Evolutionary conservation across 1,140 invertebrate species (phyloP).

Genomic region (Drosophila quadrilineata): DNA sequence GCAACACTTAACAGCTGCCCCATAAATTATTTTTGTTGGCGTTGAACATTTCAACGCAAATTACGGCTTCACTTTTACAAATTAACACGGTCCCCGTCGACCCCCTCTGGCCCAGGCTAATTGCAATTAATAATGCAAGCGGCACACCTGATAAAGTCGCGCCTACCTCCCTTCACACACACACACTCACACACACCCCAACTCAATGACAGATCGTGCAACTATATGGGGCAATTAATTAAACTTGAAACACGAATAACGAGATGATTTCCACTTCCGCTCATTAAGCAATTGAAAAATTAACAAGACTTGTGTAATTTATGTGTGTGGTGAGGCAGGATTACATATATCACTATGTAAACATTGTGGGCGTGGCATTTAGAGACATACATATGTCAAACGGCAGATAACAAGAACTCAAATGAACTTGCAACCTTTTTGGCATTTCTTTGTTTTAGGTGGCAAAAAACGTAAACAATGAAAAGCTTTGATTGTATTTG

Average conservation of each 20-base stretch:
- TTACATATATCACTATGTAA: not conserved
- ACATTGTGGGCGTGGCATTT: conserved; percentile 8
- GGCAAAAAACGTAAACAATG: conserved; percentile 9
- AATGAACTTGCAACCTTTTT: not conserved
- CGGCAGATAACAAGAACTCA: not conserved
- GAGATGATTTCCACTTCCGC: conserved; percentile 78
- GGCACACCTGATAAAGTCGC: conserved; percentile 55
- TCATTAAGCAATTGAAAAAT: conserved; percentile 81
- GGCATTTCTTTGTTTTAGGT: conserved; percentile 3
- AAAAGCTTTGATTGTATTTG: conserved; percentile 47
- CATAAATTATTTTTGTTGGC: conserved; percentile 64
- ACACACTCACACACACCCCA: too few relatives aligned
- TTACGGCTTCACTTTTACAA: conserved; percentile 64
- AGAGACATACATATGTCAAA: conserved; percentile 23
- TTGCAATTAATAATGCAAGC: conserved; percentile 71
- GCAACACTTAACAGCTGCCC: conserved; percentile 70
- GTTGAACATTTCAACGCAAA: conserved; percentile 56
- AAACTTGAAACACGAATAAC: conserved; percentile 63
- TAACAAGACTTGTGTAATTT: conserved; percentile 72
- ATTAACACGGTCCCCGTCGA: conserved; percentile 48
- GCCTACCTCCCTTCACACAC: too few relatives aligned
- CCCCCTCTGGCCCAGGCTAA: conserved; percentile 35
- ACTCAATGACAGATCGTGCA: not conserved
- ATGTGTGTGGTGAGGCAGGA: conserved; percentile 35
- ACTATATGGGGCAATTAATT: conserved; percentile 43